Conservation (phyloP, 2,888 invertebrate species). For the Cyrtodaria siliqua region DNA sequence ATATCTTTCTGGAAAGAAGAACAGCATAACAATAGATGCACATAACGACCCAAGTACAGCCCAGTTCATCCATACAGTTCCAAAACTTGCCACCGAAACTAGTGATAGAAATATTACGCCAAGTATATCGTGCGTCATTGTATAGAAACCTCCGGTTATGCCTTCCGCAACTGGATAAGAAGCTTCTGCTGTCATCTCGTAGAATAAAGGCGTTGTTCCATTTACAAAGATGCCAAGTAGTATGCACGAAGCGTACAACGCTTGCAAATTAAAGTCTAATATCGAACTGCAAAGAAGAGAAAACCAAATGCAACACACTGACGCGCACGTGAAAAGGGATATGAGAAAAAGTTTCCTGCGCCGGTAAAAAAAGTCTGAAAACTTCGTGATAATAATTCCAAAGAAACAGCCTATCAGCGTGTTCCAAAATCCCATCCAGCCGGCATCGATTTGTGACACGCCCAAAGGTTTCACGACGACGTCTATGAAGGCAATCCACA, state of each 20-base stretch:
- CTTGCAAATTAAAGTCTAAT: slow-evolving; percentile 20
- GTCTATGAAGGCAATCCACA: slow-evolving; percentile 48
- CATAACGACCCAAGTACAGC: slow-evolving; percentile 32
- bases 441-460: slow-evolving; percentile 48
- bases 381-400: slow-evolving; percentile 43
- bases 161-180: slow-evolving; percentile 56
- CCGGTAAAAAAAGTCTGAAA: slow-evolving; percentile 41
- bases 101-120: slow-evolving; percentile 36
- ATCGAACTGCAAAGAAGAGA: slow-evolving; percentile 26
- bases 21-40: slow-evolving; percentile 28
- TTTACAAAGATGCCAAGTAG: slow-evolving; percentile 46
- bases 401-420: slow-evolving; percentile 41
- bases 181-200: slow-evolving; percentile 47
- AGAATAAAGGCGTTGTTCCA: slow-evolving; percentile 50
- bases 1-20: slow-evolving; percentile 36
- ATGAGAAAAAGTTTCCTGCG: slow-evolving; percentile 37
- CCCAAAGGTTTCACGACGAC: slow-evolving; percentile 47
- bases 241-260: slow-evolving; percentile 44
- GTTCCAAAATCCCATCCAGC: slow-evolving; percentile 58
- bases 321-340: slow-evolving; percentile 13
- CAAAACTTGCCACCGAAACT: slow-evolving; percentile 31
- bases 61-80: slow-evolving; percentile 55
- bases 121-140: slow-evolving; percentile 9
- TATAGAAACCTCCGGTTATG: slow-evolving; percentile 45
- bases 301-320: slow-evolving; percentile 39